Conservation (phyloP, 2,113 vertebrate genomes). For the Onychostoma macrolepis region DNA sequence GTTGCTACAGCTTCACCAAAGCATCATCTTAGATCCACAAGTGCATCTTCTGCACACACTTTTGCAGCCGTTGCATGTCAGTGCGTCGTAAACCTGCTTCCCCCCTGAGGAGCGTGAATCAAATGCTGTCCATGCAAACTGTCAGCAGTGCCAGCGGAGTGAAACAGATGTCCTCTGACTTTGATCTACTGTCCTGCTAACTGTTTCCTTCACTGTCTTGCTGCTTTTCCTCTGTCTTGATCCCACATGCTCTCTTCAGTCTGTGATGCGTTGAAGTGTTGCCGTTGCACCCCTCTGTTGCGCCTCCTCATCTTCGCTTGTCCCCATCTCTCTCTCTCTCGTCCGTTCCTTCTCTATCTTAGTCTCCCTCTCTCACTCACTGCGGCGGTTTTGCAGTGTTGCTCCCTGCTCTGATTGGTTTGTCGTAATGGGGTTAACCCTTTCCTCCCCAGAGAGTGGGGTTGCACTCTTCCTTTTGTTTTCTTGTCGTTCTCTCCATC, state of each 20-base stretch:
- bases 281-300: conserved; percentile 60
- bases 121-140: conserved; percentile 29
- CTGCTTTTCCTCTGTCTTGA: conserved; percentile 41
- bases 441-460: conserved; percentile 72
- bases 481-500: conserved; percentile 52
- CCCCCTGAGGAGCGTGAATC: background rate
- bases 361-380: conserved; percentile 82
- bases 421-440: conserved; percentile 91
- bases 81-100: background rate
- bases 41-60: conserved; percentile 12
- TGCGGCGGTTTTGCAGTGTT: conserved; percentile 98
- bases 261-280: conserved; percentile 61
- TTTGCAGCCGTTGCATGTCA: conserved; percentile 14
- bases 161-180: conserved; percentile 20
- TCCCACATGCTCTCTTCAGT: conserved; percentile 45
- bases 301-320: conserved; percentile 65
- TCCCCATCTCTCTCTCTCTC: conserved; percentile 45
- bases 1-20: background rate
- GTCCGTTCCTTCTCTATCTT: conserved; percentile 58
- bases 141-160: conserved; percentile 42
- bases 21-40: conserved; percentile 23
- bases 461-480: conserved; percentile 69
- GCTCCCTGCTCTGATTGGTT: conserved; percentile 95
- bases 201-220: conserved; percentile 36
- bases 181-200: conserved; percentile 11